These are phyloP conservation scores for Theonella swinhoei DNA, from an alignment of 37 sponge, comb jelly and placozoan species.

Conservation along the genomic window DNA sequence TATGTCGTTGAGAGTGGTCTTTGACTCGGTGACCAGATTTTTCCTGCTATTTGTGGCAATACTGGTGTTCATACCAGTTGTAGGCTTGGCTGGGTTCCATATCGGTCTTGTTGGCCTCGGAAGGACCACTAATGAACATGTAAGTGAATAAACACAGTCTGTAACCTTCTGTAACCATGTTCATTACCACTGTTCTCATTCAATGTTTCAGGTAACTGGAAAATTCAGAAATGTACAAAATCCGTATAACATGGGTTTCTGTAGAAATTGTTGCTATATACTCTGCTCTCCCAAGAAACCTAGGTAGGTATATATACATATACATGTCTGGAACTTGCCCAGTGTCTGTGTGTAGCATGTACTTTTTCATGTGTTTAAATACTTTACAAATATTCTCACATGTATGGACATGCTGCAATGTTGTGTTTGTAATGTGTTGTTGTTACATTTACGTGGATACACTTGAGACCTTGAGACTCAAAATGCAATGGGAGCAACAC, in stretches of 20 bases:
- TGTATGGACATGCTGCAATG: no score
- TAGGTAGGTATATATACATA: slow-evolving; percentile 31
- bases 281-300: slow-evolving; percentile 78
- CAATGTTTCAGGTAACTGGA: slow-evolving; percentile 79
- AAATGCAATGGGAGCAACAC: no score
- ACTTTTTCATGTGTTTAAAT: no score
- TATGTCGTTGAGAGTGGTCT: no score
- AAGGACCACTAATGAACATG: slow-evolving; percentile 97
- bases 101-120: slow-evolving; percentile 81
- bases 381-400: no score
- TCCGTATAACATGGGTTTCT: slow-evolving; percentile 82
- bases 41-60: slow-evolving; percentile 73
- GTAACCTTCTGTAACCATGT: no score
- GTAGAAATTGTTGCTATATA: slow-evolving; percentile 63
- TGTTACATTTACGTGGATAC: no score
- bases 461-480: no score
- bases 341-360: no score
- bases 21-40: slow-evolving; percentile 45
- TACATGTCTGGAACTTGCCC: no score
- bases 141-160: no score
- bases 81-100: slow-evolving; percentile 91
- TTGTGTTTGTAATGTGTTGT: no score
- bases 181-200: not conserved
- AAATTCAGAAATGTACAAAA: slow-evolving; percentile 80
- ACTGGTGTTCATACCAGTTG: slow-evolving; percentile 83